Evolutionary conservation across 2,888 invertebrate species (phyloP).

Genomic region (Tribolium freemani): DNA sequence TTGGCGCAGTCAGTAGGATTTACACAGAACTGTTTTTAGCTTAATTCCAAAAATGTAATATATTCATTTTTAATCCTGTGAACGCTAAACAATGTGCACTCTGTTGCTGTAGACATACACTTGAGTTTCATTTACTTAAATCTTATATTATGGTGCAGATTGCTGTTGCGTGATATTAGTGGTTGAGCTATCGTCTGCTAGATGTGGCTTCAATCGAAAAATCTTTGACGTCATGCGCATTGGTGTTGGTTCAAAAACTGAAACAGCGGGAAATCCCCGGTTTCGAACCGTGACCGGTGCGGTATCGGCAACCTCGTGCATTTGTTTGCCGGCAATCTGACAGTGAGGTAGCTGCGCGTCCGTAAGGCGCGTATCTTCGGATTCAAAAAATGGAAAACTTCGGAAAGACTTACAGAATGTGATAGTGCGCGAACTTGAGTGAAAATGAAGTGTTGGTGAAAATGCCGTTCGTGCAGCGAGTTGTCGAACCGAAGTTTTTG

Average conservation of each 20-base stretch:
- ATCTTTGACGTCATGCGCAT: slow-evolving; percentile 24
- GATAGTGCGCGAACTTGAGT: slow-evolving; percentile 31
- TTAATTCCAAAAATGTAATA: too few species aligned
- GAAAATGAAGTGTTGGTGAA: slow-evolving; percentile 56
- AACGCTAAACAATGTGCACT: too few species aligned
- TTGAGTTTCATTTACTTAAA: not conserved
- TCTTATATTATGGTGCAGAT: not conserved
- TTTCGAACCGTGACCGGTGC: slow-evolving; percentile 35
- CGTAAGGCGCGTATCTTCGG: slow-evolving; percentile 4
- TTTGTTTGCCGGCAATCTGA: slow-evolving; percentile 40
- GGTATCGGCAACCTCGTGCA: slow-evolving; percentile 31
- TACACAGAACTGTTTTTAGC: too few species aligned
- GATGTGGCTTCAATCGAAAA: not conserved
- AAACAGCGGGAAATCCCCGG: slow-evolving; percentile 40
- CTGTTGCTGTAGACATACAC: too few species aligned
- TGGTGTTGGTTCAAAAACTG: slow-evolving; percentile 18
- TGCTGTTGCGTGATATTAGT: not conserved
- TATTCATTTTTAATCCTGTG: too few species aligned
- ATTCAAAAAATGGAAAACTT: slow-evolving; percentile 12
- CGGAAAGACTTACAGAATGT: slow-evolving; percentile 10
- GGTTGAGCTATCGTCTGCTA: not conserved
- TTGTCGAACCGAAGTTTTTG: slow-evolving; percentile 85
- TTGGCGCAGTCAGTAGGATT: too few species aligned
- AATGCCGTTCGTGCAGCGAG: slow-evolving; percentile 91
- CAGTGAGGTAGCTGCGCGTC: slow-evolving; percentile 21